Evolutionary conservation across 37 sponge, comb jelly and placozoan genomes (phyloP), one percentile per base, ranked within the genome.

Genomic region (Beroe forskalii): DNA sequence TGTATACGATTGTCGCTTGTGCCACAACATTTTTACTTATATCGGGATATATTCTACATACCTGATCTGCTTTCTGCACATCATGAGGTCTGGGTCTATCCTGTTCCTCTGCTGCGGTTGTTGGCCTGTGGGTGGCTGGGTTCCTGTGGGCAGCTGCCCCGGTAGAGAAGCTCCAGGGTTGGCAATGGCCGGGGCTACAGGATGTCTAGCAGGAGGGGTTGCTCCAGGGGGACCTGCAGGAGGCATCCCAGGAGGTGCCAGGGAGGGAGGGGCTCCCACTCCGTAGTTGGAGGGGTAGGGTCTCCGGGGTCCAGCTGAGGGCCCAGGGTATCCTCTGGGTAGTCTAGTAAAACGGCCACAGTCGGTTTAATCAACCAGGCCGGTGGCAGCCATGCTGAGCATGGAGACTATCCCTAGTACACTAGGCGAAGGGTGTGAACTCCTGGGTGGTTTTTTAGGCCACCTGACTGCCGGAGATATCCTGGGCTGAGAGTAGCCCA

Each of bases 71-170:
- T 63, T 63, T 67, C 60, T 41, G 61, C 23, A 41, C 61, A 91
- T 93, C 91, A 36, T 94, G 94, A 22, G 96, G 64, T 96, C 96
- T 24, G 96, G 95, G 30, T 90, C 67, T 28, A 90, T 90, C n/a
- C 67, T 37, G 44, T 33, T 90, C 90, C 37, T 62, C 19, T 27
- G 62, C 22, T 62, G 28, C 9, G 41, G 67, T 0, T 37, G 90
- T 3, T 62, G 90, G 9, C 32, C 38, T 2, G 64, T 25, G 6
- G 66, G 42, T 8, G 17, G 83, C 22, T 90, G 90, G 4, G 64
- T n/a, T 19, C 14, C 4, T 32, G 86, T 33, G 44, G 86, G 86
- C 19, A 80, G 48, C 33, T 80, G 86, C n/a, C 86, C 86, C 8
- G 24, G 41, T 27, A 80, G 9, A 44, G 38, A 1, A 4, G 86